Base-by-base conservation (phyloP, 2,888 invertebrate species). In the Sesamia inferens region DNA sequence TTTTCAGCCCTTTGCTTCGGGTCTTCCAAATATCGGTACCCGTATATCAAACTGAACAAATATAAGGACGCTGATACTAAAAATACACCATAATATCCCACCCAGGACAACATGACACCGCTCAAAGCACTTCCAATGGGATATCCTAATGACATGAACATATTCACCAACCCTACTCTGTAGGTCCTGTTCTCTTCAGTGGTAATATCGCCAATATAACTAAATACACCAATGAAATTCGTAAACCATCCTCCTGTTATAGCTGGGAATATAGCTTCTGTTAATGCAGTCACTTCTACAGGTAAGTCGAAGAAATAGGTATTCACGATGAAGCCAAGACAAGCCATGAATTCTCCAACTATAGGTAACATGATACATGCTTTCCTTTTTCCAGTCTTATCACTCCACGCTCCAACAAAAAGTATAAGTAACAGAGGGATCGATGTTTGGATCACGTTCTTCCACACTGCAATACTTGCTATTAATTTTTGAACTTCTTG, bases 121-220 rank as follows among this genome's bases (percentile, higher is more conserved):
- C 98, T 98, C 19, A 98, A 94, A 0, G 98, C 98, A 94, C 98
- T 98, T 0, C 99, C 99, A 14, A 99, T 97, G 0, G 99, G 98
- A 67, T 98, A 98, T 0, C 99, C 98, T 31, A 99, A 94, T 0
- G 98, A 98, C 90, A 98, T 97, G 92, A 98, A 98, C 31, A 99
- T 97, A 92, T 99, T 99, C 68, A 98, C 97, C 70, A 99, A 97
- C 10, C 98, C 98, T 57, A 99, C 98, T 85, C 99, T 96, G 31
- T 98, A 96, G 0, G 99, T 99, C 84, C 99, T 97, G 68, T 97
- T 97, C 90, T 98, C 98, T 68, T 97, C 97, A 0, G 98, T 97
- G 2, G 99, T 98, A 19, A 98, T 97, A 89, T 99, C 98, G 57
- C 98, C 98, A 67, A 99, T 97, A 91, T 98, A 99, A 92, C 98